These are phyloP conservation scores for Aurelia coerulea DNA, from an alignment of 30 jellyfish, hydroid and myxozoan genomes.

Conservation along the genomic window DNA sequence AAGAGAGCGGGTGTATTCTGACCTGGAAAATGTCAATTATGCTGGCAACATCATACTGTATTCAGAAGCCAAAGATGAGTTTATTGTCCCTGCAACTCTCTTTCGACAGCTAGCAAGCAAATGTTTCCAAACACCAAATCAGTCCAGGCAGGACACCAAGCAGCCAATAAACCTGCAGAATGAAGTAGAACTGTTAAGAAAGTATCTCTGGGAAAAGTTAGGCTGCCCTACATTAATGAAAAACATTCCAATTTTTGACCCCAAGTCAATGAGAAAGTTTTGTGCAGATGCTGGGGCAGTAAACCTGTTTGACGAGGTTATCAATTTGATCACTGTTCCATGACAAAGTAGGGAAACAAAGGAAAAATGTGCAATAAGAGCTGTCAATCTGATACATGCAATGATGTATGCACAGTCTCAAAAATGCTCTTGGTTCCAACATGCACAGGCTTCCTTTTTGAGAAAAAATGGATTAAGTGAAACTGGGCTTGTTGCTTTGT, in stretches of 20 bases:
- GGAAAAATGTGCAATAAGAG: conserved; percentile 1
- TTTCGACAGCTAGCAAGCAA: not conserved
- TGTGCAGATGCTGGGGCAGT: conserved; percentile 3
- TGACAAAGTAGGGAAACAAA: not conserved
- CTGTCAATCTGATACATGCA: not conserved
- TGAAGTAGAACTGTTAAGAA: not conserved
- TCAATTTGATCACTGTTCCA: conserved; percentile 1
- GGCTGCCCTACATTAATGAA: conserved; percentile 11
- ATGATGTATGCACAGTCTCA: conserved; percentile 17
- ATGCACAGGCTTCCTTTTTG: conserved; percentile 2
- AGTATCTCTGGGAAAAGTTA: conserved; percentile 8
- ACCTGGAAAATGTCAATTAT: not conserved
- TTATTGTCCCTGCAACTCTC: conserved; percentile 1
- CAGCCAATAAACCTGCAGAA: not conserved
- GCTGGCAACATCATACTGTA: not conserved
- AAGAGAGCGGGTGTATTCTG: no score
- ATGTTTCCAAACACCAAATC: not conserved
- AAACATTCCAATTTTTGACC: not conserved
- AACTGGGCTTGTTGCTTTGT: conserved; percentile 9
- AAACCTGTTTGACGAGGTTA: not conserved
- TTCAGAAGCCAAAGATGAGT: not conserved
- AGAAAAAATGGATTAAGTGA: conserved; percentile 23
- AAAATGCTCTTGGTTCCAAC: conserved; percentile 23
- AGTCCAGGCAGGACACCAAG: not conserved
- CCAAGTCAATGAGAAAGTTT: not conserved